Conservation (phyloP, 2,888 invertebrate species). For the Odontocolon sp. region DNA sequence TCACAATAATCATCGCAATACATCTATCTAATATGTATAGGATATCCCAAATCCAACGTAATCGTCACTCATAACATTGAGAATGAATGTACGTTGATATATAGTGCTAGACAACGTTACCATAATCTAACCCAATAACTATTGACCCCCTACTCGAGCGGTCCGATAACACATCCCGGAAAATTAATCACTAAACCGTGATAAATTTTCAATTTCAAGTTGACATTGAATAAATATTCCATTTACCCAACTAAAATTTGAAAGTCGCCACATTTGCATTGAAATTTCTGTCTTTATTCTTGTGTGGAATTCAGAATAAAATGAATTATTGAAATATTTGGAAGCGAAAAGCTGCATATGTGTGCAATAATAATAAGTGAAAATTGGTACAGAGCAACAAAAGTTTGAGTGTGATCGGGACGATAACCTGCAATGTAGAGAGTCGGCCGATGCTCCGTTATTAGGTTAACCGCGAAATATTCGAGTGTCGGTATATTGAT, state of each 20-base stretch:
- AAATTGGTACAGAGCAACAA: slow-evolving; percentile 48
- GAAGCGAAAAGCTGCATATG: slow-evolving; percentile 10
- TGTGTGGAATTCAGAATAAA: not conserved
- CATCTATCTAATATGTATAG: not conserved
- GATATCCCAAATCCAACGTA: not conserved
- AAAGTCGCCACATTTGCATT: no score
- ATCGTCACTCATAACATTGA: not conserved
- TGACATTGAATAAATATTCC: no score
- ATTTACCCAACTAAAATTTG: no score
- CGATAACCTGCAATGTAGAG: slow-evolving; percentile 41
- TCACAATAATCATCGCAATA: not conserved
- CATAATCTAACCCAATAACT: no score
- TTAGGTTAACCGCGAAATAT: slow-evolving; percentile 50
- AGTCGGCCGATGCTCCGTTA: not conserved
- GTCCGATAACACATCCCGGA: no score
- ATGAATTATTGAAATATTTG: slow-evolving; percentile 31
- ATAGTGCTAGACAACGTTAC: no score
- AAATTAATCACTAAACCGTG: no score
- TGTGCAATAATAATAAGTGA: slow-evolving; percentile 29
- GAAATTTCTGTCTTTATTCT: no score
- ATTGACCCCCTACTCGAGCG: no score
- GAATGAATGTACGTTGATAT: not conserved
- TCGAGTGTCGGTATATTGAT: slow-evolving; percentile 46
- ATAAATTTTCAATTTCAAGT: no score
- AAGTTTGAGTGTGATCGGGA: slow-evolving; percentile 49